phyloP scores from a whole-genome alignment of 2,888 invertebrate genomes.

The Prosapia bicincta region DNA sequence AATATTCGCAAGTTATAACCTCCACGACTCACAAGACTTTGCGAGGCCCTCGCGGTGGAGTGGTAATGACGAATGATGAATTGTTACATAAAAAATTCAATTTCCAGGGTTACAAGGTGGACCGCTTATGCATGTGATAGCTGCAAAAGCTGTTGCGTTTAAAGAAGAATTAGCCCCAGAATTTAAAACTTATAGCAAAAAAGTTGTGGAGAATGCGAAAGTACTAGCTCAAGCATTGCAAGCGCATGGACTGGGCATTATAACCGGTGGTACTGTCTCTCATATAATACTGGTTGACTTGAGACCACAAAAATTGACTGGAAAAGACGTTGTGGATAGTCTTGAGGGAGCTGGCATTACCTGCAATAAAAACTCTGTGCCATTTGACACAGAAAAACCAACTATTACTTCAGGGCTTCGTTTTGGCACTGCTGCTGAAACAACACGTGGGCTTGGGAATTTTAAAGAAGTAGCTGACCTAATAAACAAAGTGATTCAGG shows the following conservation, averaged over 20 bases:
- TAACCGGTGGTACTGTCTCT: background rate
- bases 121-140: slow-evolving; percentile 8
- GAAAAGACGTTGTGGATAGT: too few species aligned
- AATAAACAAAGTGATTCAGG: too few species aligned
- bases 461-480: too few species aligned
- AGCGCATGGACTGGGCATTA: background rate
- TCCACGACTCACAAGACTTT: slow-evolving; percentile 11
- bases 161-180: background rate
- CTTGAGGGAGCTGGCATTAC: too few species aligned
- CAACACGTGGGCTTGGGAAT: too few species aligned
- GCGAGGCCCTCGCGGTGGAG: background rate
- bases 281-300: too few species aligned
- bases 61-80: background rate
- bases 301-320: too few species aligned
- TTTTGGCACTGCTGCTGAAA: too few species aligned
- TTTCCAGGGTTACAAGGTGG: slow-evolving; percentile 5
- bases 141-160: background rate
- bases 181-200: background rate
- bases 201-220: background rate
- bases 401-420: too few species aligned
- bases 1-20: background rate
- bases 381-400: too few species aligned
- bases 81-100: background rate
- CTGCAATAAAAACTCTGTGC: too few species aligned
- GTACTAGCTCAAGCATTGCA: background rate